These are phyloP conservation scores for Cavia porcellus DNA, from an alignment of 2,113 vertebrate species.

Conservation along the genomic window DNA sequence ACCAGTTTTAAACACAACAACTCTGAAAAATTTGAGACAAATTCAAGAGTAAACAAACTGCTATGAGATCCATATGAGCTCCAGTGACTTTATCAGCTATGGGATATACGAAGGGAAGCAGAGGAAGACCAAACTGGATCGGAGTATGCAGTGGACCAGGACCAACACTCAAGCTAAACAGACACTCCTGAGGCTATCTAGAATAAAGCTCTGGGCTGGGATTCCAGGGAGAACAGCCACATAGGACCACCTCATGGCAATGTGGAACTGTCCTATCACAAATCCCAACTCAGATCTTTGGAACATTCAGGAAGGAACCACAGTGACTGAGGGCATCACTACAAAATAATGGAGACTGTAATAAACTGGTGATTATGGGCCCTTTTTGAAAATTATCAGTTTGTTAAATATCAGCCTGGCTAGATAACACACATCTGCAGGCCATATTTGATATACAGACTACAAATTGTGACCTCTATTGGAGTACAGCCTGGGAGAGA, in stretches of 20 bases:
- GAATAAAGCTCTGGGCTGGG: background rate
- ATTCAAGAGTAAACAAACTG: background rate
- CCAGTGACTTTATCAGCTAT: background rate
- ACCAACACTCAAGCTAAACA: background rate
- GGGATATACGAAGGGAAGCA: background rate
- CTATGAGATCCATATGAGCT: accelerated
- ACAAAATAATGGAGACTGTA: accelerated
- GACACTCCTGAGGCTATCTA: background rate
- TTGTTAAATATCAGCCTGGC: background rate
- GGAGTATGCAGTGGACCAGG: accelerated
- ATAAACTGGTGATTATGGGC: background rate
- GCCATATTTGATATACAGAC: background rate
- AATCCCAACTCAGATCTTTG: background rate
- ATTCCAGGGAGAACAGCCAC: background rate
- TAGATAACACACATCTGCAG: background rate
- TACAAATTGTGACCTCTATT: background rate
- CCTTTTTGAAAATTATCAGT: background rate
- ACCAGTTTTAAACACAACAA: background rate
- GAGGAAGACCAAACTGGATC: background rate
- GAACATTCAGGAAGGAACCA: background rate
- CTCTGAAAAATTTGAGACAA: background rate
- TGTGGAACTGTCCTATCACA: background rate
- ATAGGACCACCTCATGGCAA: too few relatives aligned
- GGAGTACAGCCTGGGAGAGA: background rate
- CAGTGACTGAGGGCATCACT: accelerated